A percentile compares a stretch with the other conserved stretches of the same genome.
Conservation (phyloP, 2,113 vertebrate species). For the Phalacrocorax brasilianus region DNA sequence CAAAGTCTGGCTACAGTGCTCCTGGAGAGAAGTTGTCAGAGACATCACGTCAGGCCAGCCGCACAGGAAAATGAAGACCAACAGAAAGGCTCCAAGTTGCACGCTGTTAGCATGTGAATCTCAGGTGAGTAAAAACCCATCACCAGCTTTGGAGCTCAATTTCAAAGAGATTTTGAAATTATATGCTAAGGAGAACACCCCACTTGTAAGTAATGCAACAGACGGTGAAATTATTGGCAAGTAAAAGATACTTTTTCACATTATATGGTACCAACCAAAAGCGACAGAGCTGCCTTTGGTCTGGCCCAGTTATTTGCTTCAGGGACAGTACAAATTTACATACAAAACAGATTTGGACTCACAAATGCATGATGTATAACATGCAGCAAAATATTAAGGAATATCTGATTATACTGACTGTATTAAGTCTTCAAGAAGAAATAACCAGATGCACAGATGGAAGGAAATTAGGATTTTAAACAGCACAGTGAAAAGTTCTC, state of each 20-base stretch:
- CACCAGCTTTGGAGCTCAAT: not conserved
- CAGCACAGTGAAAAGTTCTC: not conserved
- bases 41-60: not conserved
- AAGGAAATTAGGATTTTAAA: not conserved
- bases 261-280: not conserved
- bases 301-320: not conserved
- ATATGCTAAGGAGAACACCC: not conserved
- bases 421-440: not conserved
- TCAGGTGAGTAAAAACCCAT: not conserved
- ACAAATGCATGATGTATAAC: not conserved
- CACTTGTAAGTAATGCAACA: not conserved
- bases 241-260: not conserved
- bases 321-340: not conserved
- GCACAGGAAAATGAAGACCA: not conserved
- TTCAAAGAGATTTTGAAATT: not conserved
- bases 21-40: not conserved
- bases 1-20: not conserved
- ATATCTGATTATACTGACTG: not conserved
- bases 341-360: not conserved
- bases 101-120: accelerated
- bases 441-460: not conserved
- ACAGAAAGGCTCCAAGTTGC: accelerated
- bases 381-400: not conserved
- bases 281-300: not conserved
- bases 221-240: not conserved